Percentiles rank a stretch among this genome's conserved stretches.
Evolutionary conservation across 2,113 vertebrate species (phyloP).

Genomic region (Stictonetta naevosa): DNA sequence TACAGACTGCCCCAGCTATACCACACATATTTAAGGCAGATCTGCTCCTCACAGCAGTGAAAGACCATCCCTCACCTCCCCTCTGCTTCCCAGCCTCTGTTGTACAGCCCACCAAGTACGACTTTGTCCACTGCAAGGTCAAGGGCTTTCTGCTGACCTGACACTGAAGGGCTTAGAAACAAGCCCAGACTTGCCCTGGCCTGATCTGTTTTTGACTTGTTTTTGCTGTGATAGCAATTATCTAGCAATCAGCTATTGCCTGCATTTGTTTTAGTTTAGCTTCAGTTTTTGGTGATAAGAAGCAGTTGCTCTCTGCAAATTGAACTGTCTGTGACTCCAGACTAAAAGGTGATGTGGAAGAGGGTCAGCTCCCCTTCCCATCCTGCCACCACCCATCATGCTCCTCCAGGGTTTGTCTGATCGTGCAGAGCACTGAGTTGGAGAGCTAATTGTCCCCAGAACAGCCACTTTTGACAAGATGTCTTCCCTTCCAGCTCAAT

Average conservation of each 20-base stretch:
- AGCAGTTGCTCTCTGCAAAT: not conserved
- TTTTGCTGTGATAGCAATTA: not conserved
- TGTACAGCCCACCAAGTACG: not conserved
- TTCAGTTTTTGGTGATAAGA: not conserved
- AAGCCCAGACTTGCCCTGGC: not conserved
- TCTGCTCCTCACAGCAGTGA: not conserved
- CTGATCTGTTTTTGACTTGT: not conserved
- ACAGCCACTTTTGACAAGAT: not conserved
- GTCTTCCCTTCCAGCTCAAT: not conserved
- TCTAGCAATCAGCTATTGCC: not conserved
- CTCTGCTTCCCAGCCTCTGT: not conserved
- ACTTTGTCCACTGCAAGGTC: not conserved
- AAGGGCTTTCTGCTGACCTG: not conserved
- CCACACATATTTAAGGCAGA: not conserved
- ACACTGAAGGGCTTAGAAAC: not conserved
- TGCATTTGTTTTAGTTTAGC: not conserved
- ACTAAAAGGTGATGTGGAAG: not conserved
- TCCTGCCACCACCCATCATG: accelerated
- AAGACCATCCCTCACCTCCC: not conserved
- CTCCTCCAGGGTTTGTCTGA: not conserved
- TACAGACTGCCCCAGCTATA: not conserved
- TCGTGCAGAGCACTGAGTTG: accelerated
- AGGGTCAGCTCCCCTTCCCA: accelerated
- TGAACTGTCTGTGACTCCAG: not conserved
- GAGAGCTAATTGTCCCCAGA: not conserved